Evolutionary conservation across 1,140 invertebrate species (phyloP).

Genomic region (Magallana gigas): DNA sequence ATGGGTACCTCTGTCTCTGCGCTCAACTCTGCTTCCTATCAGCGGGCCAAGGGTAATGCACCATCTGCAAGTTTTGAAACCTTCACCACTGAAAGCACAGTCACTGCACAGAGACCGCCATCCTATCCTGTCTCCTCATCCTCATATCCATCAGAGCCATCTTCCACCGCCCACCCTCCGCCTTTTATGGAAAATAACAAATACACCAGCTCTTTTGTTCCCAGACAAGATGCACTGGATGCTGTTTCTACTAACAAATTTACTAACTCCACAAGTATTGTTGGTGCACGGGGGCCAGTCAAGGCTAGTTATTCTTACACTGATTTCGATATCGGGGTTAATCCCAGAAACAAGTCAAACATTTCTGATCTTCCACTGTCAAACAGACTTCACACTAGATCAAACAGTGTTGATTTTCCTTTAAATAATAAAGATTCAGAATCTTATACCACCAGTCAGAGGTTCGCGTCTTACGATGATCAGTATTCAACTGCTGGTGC

Average conservation of each 20-base stretch:
- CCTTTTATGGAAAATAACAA: constrained; percentile 17
- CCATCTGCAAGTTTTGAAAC: neutral
- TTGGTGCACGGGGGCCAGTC: constrained; percentile 37
- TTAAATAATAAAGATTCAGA: constrained; percentile 35
- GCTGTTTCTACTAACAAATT: constrained; percentile 36
- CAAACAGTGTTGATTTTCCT: constrained; percentile 54
- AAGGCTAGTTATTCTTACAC: constrained; percentile 57
- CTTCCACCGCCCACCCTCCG: constrained; percentile 6
- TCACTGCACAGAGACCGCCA: constrained; percentile 11
- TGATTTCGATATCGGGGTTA: constrained; percentile 61
- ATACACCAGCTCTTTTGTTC: constrained; percentile 36
- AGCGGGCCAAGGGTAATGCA: constrained; percentile 40
- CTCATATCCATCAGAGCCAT: constrained; percentile 16
- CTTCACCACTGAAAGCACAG: neutral
- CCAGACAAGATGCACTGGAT: constrained; percentile 31
- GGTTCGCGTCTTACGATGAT: neutral
- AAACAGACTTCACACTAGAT: constrained; percentile 48
- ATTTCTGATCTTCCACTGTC: constrained; percentile 35
- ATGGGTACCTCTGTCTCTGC: constrained; percentile 51
- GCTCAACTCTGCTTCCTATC: constrained; percentile 29
- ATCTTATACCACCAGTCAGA: neutral
- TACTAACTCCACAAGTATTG: constrained; percentile 21
- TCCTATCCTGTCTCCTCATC: constrained; percentile 10
- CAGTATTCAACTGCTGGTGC: neutral
- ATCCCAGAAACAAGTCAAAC: constrained; percentile 49